A percentile compares a stretch with the other conserved stretches of the same genome.
Evolutionary conservation across 2,888 invertebrate species (phyloP).

Genomic region (Papilio elwesi): DNA sequence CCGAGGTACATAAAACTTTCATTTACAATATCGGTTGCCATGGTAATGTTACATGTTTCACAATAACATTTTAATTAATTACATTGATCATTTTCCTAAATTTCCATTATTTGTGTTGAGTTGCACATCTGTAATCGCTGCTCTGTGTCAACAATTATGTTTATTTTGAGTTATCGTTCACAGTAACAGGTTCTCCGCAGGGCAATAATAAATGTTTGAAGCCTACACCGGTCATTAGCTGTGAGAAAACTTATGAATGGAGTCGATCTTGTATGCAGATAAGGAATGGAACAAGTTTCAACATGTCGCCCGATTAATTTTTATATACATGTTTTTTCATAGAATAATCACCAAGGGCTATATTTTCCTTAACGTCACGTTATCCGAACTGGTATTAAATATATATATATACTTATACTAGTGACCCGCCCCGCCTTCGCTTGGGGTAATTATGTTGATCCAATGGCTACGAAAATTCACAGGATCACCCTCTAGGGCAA

Average conservation of each 20-base stretch:
- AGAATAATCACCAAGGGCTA: not conserved
- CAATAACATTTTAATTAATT: too few species aligned
- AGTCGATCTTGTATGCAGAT: slow-evolving; percentile 38
- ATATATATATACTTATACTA: too few species aligned
- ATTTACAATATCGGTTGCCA: too few species aligned
- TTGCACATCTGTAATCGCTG: slow-evolving; percentile 8
- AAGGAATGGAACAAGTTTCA: slow-evolving; percentile 16
- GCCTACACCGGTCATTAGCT: slow-evolving; percentile 34
- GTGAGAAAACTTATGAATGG: slow-evolving; percentile 39
- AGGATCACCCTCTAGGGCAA: too few species aligned
- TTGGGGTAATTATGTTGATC: too few species aligned
- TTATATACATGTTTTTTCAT: not conserved
- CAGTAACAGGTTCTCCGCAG: slow-evolving; percentile 26
- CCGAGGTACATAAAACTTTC: too few species aligned
- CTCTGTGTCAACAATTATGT: slow-evolving; percentile 30
- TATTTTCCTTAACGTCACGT: slow-evolving; percentile 7
- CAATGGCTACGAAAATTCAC: too few species aligned
- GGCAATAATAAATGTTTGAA: slow-evolving; percentile 35
- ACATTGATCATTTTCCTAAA: too few species aligned
- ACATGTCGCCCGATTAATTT: slow-evolving; percentile 1
- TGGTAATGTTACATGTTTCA: too few species aligned
- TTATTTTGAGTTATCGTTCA: slow-evolving; percentile 32
- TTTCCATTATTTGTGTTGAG: too few species aligned
- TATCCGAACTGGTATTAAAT: slow-evolving; percentile 9
- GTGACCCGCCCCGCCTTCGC: too few species aligned